Evolutionary conservation across 1,140 invertebrate genomes (phyloP), one percentile per base, ranked within the genome.

Genomic region (Laodelphax striatellus): DNA sequence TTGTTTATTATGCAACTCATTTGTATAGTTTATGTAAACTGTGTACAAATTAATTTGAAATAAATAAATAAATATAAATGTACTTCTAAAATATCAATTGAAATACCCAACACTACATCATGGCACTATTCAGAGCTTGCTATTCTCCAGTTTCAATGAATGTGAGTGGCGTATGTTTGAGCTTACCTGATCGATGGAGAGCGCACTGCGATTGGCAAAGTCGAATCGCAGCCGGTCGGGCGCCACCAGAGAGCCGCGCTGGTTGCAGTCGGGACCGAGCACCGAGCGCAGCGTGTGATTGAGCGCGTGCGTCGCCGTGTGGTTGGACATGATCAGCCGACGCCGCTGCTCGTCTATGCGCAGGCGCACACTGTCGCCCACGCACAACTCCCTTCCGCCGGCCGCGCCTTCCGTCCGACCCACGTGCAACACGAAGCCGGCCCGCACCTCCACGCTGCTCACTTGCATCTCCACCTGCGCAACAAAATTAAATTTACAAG

Each of bases 221-320:
- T 99, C 97, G 76, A 99, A 99, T 61, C 97, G 80, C 22, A 93
- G 79, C 69, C 91, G 83, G 71, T 99, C 96, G 6, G 96, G 94
- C 67, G 95, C 95, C 9, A 99, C 97, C n/a, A 99, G 78, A 1
- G 96, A 99, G 43, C 97, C 97, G 70, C 88, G 87, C 75, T 99
- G 97, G 74, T 99, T 96, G 44, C 92, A 86, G 68, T 96, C 92
- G 63, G 84, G 85, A 10, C 89, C 86, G 17, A 99, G 75, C 52
- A 98, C 91, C 71, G 85, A 83, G 55, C 96, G 79, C 42, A 99
- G 77, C 24, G 92, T 93, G 77, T 88, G 94, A 78, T 99, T 99
- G 0, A 99, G 77, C 52, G 95, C 84, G 76, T 99, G 97, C 1
- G 97, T 99, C 22, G 92, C 97, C 21, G 97, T 99, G 70, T 99